Percentiles rank a stretch among this genome's conserved stretches.
phyloP scores from a whole-genome alignment of 2,113 vertebrate species.

The Gambusia holbrooki region DNA sequence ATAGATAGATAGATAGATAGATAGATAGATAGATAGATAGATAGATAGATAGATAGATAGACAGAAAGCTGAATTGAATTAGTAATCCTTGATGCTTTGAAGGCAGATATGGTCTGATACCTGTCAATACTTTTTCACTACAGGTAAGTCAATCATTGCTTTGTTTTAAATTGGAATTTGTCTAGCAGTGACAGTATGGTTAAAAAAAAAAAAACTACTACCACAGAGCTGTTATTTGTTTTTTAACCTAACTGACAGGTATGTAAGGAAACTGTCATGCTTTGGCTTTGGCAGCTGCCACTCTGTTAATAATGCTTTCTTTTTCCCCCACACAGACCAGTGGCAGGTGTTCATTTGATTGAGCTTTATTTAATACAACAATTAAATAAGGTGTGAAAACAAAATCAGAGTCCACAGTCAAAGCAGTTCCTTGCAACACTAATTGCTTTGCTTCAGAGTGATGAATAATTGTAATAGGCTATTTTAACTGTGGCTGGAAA shows the following conservation, averaged over 20 bases:
- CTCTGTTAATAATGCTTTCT: slow-evolving; percentile 20
- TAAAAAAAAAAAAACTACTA: slow-evolving; percentile 27
- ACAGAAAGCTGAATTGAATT: background rate
- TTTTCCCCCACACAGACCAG: slow-evolving; percentile 6
- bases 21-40: background rate
- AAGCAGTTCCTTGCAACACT: slow-evolving; percentile 15
- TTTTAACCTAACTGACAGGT: slow-evolving; percentile 47
- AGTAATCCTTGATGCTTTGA: background rate
- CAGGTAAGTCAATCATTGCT: slow-evolving; percentile 13
- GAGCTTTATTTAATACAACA: slow-evolving; percentile 29
- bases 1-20: background rate
- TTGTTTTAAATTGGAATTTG: slow-evolving; percentile 53
- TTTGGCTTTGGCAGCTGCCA: slow-evolving; percentile 58
- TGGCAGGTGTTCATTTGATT: slow-evolving; percentile 43
- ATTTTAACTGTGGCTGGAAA: slow-evolving; percentile 13
- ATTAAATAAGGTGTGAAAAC: slow-evolving; percentile 35
- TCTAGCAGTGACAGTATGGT: slow-evolving; percentile 35
- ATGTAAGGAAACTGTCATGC: slow-evolving; percentile 35
- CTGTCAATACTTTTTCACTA: slow-evolving; percentile 2
- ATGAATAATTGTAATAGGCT: slow-evolving; percentile 14
- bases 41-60: background rate
- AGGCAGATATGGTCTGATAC: slow-evolving; percentile 4
- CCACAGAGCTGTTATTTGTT: slow-evolving; percentile 30
- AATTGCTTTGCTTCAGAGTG: slow-evolving; percentile 15
- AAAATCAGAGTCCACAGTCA: slow-evolving; percentile 12